Evolutionary conservation across 2,888 invertebrate genomes (phyloP), one percentile per base, ranked within the genome.

Genomic region (Lasiommata megera): DNA sequence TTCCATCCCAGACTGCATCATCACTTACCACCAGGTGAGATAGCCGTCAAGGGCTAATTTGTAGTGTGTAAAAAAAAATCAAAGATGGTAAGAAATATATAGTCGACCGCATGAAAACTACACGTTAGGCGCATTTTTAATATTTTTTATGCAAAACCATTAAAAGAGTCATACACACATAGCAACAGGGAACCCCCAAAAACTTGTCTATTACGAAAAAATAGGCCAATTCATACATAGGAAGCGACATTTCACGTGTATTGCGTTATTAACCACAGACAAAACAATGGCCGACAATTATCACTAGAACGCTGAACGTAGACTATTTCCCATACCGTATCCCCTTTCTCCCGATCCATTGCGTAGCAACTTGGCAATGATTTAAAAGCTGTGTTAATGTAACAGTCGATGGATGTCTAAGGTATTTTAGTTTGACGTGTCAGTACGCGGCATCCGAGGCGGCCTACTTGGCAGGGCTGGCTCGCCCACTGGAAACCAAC

Each of bases 231-330:
- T 77, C 44, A 28, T 76, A 73, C 74, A 71, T 74, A 82, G 78
- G 79, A 79, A 84, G 84, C 83, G 86, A 84, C 79, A 77, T 85
- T 82, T 81, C 76, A 79, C 77, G 71, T 70, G 66, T 61, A 71
- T 87, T 87, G 81, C 87, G 81, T 79, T 85, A 87, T 76, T 71
- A 72, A 56, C 71, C 73, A 77, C 81, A 88, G 84, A 87, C 85
- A 83, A 77, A 86, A 88, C 86, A 88, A 87, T 86, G 74, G 76
- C 55, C 67, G 70, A 73, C 70, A 59, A 71, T 76, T 83, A 82
- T 75, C 80, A 78, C 78, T 84, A 82, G 76, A 71, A 40, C 58
- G 28, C 6, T 31, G 31, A 17, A 14, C 9, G 7, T 1, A 40
- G 23, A 23, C n/a, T 47, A 23, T 37, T 23, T 12, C 8, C 1